These are phyloP conservation scores for Ictalurus furcatus DNA, from an alignment of 2,113 vertebrate species.

Conservation along the genomic window DNA sequence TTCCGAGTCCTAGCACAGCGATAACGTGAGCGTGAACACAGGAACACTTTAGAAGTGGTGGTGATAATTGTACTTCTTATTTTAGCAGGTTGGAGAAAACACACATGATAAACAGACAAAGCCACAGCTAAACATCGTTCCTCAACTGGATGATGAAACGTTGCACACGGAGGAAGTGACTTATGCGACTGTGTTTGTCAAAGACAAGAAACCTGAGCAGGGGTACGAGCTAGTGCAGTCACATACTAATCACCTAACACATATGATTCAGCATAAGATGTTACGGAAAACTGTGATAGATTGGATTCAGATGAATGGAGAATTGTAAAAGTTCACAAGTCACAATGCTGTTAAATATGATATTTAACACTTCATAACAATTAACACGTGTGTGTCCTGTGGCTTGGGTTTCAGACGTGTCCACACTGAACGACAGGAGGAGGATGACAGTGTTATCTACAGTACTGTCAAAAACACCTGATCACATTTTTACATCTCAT, in stretches of 20 bases:
- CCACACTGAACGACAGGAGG: not conserved
- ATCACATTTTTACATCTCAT: not conserved
- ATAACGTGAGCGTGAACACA: not conserved
- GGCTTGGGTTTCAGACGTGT: not conserved
- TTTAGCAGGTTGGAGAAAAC: not conserved
- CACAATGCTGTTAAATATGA: not conserved
- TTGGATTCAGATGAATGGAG: not conserved
- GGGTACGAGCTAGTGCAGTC: no score
- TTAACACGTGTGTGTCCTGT: not conserved
- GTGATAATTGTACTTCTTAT: not conserved
- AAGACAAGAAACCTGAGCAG: no score
- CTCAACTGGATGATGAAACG: not conserved
- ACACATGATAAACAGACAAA: no score
- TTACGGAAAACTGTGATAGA: not conserved
- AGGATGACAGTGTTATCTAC: slow-evolving; percentile 27
- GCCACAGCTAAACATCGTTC: not conserved
- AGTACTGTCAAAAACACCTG: not conserved
- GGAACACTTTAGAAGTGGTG: not conserved
- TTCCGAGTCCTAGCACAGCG: not conserved
- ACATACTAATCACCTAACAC: no score
- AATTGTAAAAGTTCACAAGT: not conserved
- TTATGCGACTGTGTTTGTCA: not conserved
- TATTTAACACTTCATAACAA: not conserved
- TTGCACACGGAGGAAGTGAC: not conserved
- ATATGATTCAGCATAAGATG: not conserved